A percentile compares a stretch with the other conserved stretches of the same genome.
These are phyloP conservation scores for Aporrectodea caliginosa DNA, from an alignment of 1,140 invertebrate genomes.

Conservation along the genomic window DNA sequence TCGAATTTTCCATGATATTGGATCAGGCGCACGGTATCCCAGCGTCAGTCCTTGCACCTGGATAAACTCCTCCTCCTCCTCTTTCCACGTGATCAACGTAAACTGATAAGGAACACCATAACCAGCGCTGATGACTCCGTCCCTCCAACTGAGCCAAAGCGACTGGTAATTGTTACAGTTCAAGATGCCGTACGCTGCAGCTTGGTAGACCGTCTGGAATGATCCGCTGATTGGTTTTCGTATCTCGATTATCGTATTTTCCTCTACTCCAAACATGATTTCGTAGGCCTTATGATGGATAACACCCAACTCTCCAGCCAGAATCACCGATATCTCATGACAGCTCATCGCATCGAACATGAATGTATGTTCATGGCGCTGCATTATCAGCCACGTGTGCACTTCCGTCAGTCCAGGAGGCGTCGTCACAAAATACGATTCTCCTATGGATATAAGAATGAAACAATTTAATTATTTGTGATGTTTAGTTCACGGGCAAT, in stretches of 20 bases:
- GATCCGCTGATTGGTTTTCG: background rate
- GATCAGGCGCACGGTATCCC: background rate
- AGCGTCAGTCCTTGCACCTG: background rate
- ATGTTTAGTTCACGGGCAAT: too few relatives aligned
- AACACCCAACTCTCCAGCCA: background rate
- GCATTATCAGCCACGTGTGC: background rate
- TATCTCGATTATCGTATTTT: background rate
- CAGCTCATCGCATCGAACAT: slow-evolving; percentile 10
- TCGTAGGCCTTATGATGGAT: slow-evolving; percentile 5
- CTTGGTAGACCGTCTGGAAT: background rate
- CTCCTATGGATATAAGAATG: background rate
- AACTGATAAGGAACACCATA: background rate
- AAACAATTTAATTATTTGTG: too few relatives aligned
- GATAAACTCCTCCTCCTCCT: background rate
- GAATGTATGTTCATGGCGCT: background rate
- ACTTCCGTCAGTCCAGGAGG: background rate
- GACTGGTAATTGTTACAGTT: background rate
- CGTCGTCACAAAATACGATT: background rate
- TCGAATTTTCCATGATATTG: background rate
- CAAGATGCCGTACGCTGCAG: background rate
- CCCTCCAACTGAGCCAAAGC: background rate
- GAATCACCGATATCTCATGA: background rate
- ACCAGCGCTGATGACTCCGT: background rate
- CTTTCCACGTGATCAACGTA: background rate
- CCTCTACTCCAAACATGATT: background rate